Percentiles rank a stretch among this genome's conserved stretches.
phyloP scores from a whole-genome alignment of 2,797 vertebrate genomes.

The Orientallactaga sibirica region DNA sequence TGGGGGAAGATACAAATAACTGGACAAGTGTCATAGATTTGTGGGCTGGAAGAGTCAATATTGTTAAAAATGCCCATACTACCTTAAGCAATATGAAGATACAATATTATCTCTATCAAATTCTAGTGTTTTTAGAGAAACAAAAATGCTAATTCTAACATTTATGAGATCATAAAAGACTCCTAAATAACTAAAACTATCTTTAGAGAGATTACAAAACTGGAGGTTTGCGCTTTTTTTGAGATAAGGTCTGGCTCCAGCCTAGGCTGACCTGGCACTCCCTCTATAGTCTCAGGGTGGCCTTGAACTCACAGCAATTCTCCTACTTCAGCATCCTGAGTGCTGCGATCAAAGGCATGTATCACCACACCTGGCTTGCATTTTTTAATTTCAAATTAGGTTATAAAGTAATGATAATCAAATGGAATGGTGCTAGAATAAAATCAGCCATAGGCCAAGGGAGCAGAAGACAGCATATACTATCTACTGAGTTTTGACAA shows the following conservation, averaged over 20 bases:
- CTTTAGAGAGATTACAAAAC: neutral
- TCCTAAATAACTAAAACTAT: neutral
- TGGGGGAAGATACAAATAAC: neutral
- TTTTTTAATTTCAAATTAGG: neutral
- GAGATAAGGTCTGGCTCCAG: too few species aligned
- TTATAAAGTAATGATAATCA: neutral
- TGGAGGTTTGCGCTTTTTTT: neutral
- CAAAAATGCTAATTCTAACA: neutral
- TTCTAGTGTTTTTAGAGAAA: slow-evolving; percentile 14
- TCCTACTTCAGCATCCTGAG: too few species aligned
- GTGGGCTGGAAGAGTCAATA: neutral
- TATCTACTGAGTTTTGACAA: neutral
- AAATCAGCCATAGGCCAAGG: neutral
- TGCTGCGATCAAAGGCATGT: too few species aligned
- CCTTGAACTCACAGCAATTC: too few species aligned
- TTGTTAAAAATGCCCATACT: neutral
- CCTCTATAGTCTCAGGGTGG: too few species aligned
- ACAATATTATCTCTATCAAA: neutral
- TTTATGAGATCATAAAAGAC: neutral
- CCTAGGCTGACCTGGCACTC: too few species aligned
- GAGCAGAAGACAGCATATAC: neutral
- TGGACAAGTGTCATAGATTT: neutral
- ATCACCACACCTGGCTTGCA: too few species aligned
- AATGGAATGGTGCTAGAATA: neutral
- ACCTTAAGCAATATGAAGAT: neutral